Evolutionary conservation across 2,888 invertebrate genomes (phyloP), one percentile per base, ranked within the genome.

Genomic region (Doris montereyensis): DNA sequence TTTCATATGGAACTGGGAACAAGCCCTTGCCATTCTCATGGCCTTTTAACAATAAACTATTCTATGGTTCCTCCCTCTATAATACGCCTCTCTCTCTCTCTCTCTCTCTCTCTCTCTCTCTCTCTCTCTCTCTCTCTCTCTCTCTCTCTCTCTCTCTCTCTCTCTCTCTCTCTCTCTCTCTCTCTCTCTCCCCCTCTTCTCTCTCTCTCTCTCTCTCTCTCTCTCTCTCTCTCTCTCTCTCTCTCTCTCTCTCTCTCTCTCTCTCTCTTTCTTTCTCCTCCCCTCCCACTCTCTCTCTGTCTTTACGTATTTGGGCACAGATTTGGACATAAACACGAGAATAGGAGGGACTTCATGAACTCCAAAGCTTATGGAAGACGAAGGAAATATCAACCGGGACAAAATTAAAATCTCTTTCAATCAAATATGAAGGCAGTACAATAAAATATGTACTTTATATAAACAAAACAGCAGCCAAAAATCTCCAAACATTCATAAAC

Each of bases 151-250:
- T 21, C 4, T 4, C 4, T 60, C n/a, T 60, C 5, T 60, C 62
- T 60, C 62, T 60, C 62, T 60, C 62, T 60, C 62, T 60, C 62
- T 60, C 62, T 60, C 62, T 60, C 62, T 60, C 62, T 60, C 62
- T 60, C 62, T 60, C 62, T 60, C n/a, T 17, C n/a, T 17, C n/a
- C 17, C 5, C 24, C 4, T 17, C n/a, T 8, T 26, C 24, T 17
- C 4, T 8, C 4, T 60, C 4, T 68, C 2, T 30, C 30, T 26
- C 30, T n/a, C n/a, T n/a, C n/a, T n/a, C n/a, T n/a, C n/a, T n/a
- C 32, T 32, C 17, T 32, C 17, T 32, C 32, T 32, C 17, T 32
- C 17, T 32, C 32, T 32, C 21, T 13, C 3, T 70, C 34, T 21
- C 5, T 35, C 17, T 32, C n/a, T 17, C n/a, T 10, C 21, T 17